Evolutionary conservation across 2,797 vertebrate species (phyloP), one percentile per base, ranked within the genome.

Genomic region (Myotis findleyi): DNA sequence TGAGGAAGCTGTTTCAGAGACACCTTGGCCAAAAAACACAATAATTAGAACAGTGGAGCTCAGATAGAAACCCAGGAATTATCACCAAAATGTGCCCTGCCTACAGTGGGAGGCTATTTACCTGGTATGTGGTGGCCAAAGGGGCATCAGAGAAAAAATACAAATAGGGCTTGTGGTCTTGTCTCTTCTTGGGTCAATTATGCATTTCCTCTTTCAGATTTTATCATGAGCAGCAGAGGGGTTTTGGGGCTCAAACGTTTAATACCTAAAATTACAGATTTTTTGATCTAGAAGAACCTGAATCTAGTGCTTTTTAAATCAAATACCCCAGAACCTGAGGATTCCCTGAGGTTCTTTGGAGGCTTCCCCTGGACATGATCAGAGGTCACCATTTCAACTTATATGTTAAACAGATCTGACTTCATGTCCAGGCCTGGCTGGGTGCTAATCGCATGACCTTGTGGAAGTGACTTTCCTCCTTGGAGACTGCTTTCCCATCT

Each of bases 1-100:
- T 53, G 71, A 91, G 44, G 21, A 75, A 36, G 27, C 23, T 18
- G 91, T n/a, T 30, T 44, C 77, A 68, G n/a, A 87, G 81, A 80
- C 49, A 38, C 73, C 33, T 49, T 38, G 49, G 33, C 69, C 41
- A 33, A 57, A 49, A 30, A 81, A 82, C 38, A 47, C 20, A 75
- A 57, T 13, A 82, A 47, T 36, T n/a, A 77, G 16, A n/a, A 30
- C 11, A 14, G 38, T 23, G 12, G 33, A 44, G 17, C 44, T 75
- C 69, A 17, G 51, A 49, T 88, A 1, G 4, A 64, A 93, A 66
- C 12, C 36, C 8, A 27, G 38, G 64, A 93, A 47, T 86, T 57
- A 55, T 41, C 21, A 44, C 33, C 14, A 75, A 13, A 57, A 20
- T 25, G 16, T 6, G 23, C 49, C 49, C 18, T 38, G 9, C 51